Conservation (phyloP, 2,113 vertebrate species). For the Sceloporus undulatus region DNA sequence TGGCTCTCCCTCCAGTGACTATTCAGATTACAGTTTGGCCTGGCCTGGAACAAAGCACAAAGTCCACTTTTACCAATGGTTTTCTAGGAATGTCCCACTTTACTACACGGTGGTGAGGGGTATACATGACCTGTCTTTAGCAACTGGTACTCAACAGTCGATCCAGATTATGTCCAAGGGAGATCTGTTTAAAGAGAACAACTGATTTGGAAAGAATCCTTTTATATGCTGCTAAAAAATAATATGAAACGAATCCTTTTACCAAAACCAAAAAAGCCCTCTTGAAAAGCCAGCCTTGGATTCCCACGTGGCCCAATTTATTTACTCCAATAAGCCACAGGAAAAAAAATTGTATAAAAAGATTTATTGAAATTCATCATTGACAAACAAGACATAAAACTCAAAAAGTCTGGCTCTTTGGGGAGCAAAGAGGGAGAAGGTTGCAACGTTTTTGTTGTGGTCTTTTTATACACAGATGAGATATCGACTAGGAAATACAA, state of each 20-base stretch:
- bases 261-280: neutral
- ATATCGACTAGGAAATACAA: constrained; percentile 71
- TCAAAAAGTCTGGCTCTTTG: constrained; percentile 84
- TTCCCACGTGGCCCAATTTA: constrained; percentile 56
- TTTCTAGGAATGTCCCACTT: neutral
- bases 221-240: constrained; percentile 9
- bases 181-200: neutral
- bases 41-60: neutral
- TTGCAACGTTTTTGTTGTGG: constrained; percentile 69
- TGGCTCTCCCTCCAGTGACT: neutral
- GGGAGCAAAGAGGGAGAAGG: constrained; percentile 69
- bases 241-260: neutral
- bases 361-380: constrained; percentile 95
- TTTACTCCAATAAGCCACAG: constrained; percentile 78
- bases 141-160: too few relatives aligned
- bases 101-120: neutral
- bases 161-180: neutral
- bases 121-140: neutral
- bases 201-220: neutral
- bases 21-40: neutral
- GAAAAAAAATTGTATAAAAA: constrained; percentile 85
- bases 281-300: constrained; percentile 1
- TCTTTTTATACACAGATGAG: constrained; percentile 76
- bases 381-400: constrained; percentile 88
- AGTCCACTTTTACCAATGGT: neutral